These are phyloP conservation scores for Gymnobelideus leadbeateri DNA, from an alignment of 2,113 vertebrate genomes.

Conservation along the genomic window DNA sequence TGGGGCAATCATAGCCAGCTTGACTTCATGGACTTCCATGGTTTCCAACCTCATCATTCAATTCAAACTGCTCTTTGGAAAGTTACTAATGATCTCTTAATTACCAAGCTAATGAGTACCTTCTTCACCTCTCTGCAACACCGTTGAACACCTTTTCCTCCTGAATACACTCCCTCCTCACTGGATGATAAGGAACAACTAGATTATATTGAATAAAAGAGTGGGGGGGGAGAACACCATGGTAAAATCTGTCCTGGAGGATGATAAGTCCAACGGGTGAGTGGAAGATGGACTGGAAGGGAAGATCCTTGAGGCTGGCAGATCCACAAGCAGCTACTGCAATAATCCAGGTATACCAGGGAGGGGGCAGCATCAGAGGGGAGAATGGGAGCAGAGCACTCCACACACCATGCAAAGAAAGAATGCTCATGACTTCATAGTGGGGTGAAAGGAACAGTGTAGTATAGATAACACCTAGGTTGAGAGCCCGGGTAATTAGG, in stretches of 20 bases:
- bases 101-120: background rate
- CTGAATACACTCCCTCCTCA: background rate
- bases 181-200: background rate
- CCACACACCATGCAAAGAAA: background rate
- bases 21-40: background rate
- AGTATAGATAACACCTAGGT: background rate
- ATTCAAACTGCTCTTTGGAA: background rate
- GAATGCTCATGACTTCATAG: background rate
- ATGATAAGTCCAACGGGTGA: background rate
- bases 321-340: background rate
- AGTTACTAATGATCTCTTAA: background rate
- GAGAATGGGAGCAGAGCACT: background rate
- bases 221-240: background rate
- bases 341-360: background rate
- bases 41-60: background rate
- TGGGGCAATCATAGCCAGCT: background rate
- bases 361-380: background rate
- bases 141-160: background rate
- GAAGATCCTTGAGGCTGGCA: background rate
- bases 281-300: background rate
- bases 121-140: background rate
- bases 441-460: background rate
- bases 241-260: background rate
- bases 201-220: background rate
- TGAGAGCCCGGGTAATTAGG: background rate